phyloP scores from a whole-genome alignment of 2,888 invertebrate genomes.

The Endotricha flammealis region DNA sequence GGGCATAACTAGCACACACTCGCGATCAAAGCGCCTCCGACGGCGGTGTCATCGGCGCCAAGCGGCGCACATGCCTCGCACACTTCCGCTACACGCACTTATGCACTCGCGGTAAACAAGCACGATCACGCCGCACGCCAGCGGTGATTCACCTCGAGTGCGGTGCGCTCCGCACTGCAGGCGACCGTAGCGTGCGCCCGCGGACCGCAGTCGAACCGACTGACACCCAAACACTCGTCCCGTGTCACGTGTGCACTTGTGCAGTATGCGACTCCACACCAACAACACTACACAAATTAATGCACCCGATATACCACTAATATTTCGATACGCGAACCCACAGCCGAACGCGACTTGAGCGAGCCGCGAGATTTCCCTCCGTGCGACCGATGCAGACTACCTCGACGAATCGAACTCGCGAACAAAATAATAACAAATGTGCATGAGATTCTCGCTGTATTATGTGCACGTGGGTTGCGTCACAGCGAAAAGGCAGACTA shows the following conservation, averaged over 20 bases:
- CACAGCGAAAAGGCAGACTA: constrained; percentile 50
- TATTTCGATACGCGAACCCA: constrained; percentile 47
- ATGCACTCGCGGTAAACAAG: constrained; percentile 75
- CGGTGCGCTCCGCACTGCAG: constrained; percentile 68
- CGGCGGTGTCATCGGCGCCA: constrained; percentile 71
- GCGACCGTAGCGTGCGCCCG: constrained; percentile 56
- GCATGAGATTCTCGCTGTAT: constrained; percentile 76
- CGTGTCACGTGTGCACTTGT: constrained; percentile 65
- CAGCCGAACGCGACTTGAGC: constrained; percentile 46
- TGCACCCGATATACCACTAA: constrained; percentile 52
- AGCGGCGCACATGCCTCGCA: constrained; percentile 66
- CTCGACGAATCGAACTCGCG: constrained; percentile 78
- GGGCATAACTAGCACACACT: constrained; percentile 69
- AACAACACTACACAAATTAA: constrained; percentile 55
- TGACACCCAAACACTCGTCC: constrained; percentile 69
- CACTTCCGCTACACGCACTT: constrained; percentile 73
- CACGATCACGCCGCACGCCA: constrained; percentile 56
- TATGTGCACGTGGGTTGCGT: constrained; percentile 76
- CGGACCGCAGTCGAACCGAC: constrained; percentile 63
- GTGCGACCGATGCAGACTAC: constrained; percentile 47
- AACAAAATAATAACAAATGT: constrained; percentile 86
- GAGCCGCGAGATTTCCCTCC: constrained; percentile 59
- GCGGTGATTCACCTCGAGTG: constrained; percentile 72
- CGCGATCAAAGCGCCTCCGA: constrained; percentile 56
- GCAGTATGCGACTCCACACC: constrained; percentile 44